Percentiles rank a stretch among this genome's conserved stretches.
Conservation (phyloP, 2,113 vertebrate species). For the Calonectris borealis region DNA sequence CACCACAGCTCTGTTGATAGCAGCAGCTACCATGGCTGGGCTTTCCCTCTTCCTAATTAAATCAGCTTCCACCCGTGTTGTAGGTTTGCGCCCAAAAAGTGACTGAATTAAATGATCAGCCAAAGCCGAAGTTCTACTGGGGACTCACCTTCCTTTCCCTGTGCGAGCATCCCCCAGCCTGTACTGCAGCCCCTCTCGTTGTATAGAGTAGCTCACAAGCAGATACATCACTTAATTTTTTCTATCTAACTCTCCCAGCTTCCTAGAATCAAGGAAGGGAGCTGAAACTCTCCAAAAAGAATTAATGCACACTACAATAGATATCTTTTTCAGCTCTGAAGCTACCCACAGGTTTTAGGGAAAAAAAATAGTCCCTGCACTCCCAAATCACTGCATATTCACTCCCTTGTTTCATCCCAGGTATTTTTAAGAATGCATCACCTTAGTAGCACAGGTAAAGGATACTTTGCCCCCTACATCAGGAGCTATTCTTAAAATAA, state of each 20-base stretch:
- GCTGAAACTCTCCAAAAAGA: background rate
- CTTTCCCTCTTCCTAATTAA: background rate
- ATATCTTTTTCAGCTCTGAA: background rate
- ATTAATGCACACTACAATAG: background rate
- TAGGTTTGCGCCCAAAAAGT: background rate
- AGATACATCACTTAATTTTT: background rate
- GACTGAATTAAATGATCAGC: background rate
- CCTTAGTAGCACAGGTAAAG: background rate
- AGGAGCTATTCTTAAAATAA: slow-evolving; percentile 10
- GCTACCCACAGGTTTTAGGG: background rate
- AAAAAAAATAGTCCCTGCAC: background rate
- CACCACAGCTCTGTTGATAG: background rate
- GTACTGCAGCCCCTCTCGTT: accelerated
- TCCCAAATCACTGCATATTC: background rate
- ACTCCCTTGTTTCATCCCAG: background rate
- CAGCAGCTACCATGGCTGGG: background rate
- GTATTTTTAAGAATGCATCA: background rate
- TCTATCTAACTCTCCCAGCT: background rate
- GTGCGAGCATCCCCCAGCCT: accelerated
- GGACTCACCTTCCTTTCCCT: background rate
- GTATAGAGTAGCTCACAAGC: background rate
- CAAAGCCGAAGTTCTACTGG: background rate
- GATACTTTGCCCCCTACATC: background rate
- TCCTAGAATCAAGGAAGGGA: background rate
- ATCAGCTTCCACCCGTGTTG: accelerated